Percentiles rank a stretch among this genome's conserved stretches.
These are phyloP conservation scores for Hyles lineata DNA, from an alignment of 2,888 invertebrate genomes.

Conservation along the genomic window DNA sequence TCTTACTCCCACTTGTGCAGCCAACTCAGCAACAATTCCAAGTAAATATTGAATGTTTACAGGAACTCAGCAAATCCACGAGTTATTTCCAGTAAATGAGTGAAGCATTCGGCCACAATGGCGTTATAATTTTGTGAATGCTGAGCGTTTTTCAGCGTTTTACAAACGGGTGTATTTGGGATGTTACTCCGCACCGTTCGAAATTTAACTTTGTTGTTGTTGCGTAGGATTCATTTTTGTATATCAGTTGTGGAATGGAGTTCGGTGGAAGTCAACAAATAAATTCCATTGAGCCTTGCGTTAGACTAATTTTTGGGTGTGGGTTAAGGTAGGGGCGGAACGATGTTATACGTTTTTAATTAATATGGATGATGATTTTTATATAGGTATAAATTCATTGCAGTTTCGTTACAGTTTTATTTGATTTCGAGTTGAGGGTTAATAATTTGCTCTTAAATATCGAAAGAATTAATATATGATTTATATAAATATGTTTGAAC, in stretches of 20 bases:
- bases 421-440: no score
- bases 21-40: not conserved
- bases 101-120: not conserved
- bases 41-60: not conserved
- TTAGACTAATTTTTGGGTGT: conserved; percentile 42
- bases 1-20: not conserved
- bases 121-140: conserved; percentile 10
- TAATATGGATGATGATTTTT: not conserved
- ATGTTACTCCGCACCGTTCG: conserved; percentile 5
- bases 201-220: conserved; percentile 38
- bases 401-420: no score
- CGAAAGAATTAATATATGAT: no score
- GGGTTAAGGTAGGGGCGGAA: conserved; percentile 31
- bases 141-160: conserved; percentile 35
- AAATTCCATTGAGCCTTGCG: conserved; percentile 51
- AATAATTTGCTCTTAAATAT: no score
- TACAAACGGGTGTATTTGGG: conserved; percentile 52
- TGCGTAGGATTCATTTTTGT: conserved; percentile 34
- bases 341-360: conserved; percentile 1
- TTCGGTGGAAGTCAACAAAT: conserved; percentile 48
- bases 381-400: not conserved
- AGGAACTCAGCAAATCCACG: not conserved
- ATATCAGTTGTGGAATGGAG: conserved; percentile 23
- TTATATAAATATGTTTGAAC: no score
- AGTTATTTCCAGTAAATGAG: not conserved